phyloP scores from a whole-genome alignment of 2,888 invertebrate genomes.

The Orgyia antiqua region DNA sequence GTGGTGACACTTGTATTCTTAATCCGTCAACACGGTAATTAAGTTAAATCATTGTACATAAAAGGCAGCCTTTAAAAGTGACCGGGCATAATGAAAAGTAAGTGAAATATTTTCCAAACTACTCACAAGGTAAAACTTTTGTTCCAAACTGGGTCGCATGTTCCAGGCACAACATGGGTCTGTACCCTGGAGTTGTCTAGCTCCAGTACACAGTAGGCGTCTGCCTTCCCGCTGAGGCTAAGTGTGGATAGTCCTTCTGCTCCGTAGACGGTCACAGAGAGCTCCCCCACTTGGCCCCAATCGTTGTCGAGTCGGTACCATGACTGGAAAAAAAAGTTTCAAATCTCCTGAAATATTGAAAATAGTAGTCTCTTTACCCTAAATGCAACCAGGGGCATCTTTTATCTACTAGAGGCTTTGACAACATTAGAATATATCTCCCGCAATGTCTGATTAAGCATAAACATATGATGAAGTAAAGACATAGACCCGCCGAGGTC shows the following conservation, averaged over 20 bases:
- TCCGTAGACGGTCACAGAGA: constrained; percentile 58
- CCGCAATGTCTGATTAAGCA: too few species aligned
- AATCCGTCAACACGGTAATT: too few species aligned
- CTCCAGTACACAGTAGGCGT: constrained; percentile 63
- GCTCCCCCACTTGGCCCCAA: constrained; percentile 59
- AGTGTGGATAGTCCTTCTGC: constrained; percentile 53
- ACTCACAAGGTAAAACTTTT: constrained; percentile 67
- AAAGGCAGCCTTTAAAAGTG: too few species aligned
- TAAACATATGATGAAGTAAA: too few species aligned
- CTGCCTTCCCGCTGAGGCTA: constrained; percentile 53
- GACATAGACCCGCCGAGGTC: too few species aligned
- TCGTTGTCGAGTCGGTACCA: constrained; percentile 59
- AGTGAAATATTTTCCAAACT: not conserved
- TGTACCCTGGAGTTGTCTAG: constrained; percentile 67
- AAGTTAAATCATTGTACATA: too few species aligned
- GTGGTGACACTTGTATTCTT: too few species aligned
- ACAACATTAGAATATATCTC: not conserved
- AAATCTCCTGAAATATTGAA: too few species aligned
- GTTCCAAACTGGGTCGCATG: constrained; percentile 59
- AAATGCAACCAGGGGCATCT: not conserved
- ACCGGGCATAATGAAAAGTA: too few species aligned
- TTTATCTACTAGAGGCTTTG: not conserved
- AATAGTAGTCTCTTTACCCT: not conserved
- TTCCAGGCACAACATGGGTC: constrained; percentile 54
- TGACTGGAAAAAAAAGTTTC: constrained; percentile 33